Base-by-base conservation (phyloP, 2,797 vertebrate genomes). In the Myotis findleyi region DNA sequence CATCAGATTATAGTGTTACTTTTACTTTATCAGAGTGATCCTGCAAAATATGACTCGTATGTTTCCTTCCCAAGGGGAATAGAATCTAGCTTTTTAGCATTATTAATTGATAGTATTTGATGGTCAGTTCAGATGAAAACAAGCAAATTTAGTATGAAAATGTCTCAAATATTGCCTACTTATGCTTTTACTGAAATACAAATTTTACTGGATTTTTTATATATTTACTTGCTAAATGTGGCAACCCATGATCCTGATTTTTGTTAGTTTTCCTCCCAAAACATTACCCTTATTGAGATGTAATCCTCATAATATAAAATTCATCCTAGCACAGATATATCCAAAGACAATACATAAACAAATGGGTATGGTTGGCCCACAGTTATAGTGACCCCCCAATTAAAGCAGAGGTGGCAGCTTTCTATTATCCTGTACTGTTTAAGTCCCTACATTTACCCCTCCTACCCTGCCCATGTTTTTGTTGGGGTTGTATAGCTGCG, bases 1-100 rank as follows among this genome's bases (percentile, higher is more conserved):
- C 93, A 96, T 95, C 38, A 96, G 96, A 75, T 94, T 97, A 97
- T 97, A 97, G 82, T 95, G 87, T 98, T 97, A 5, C 82, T 97
- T 98, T 97, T 96, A 76, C 38, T 95, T 75, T 96, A 95, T 96
- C 94, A 62, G 93, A 96, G 85, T 38, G 90, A 47, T 92, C 66
- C 83, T 97, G 73, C 88, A 97, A 96, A 96, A 89, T 97, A 83
- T 87, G 66, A 69, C 96, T 98, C 96, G 55, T 95, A 90, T 95
- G 80, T 95, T 85, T 69, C 87, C 73, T 98, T 97, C 94, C 97
- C 87, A 95, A 73, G 77, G 68, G 44, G 27, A 76, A 94, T 91
- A 57, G 18, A 86, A 76, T 51, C 38, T 57, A 30, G 21, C 47
- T 93, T 53, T 89, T 89, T 95, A 75, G 10, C 93, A 72, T 75